Conservation (phyloP, 1,140 invertebrate genomes). For the Solenopsis fugax region DNA sequence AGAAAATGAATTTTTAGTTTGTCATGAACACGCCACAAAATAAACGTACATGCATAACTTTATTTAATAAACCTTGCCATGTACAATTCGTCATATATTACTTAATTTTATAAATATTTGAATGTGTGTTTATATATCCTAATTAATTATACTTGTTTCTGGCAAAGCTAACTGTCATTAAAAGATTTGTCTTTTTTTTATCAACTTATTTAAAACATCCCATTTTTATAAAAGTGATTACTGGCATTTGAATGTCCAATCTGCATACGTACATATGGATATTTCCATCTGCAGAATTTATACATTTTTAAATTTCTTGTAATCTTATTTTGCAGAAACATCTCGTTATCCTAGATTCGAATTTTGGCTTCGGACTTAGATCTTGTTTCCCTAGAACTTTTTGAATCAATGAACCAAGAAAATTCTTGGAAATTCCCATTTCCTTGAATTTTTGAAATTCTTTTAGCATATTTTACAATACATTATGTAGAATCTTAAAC, state of each 20-base stretch:
- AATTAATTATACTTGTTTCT: not conserved
- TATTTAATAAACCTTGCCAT: not conserved
- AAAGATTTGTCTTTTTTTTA: not conserved
- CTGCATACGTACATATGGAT: not conserved
- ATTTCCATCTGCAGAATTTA: not conserved
- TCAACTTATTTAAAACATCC: not conserved
- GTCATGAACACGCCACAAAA: not conserved
- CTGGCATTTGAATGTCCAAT: conserved; percentile 4
- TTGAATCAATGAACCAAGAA: not conserved
- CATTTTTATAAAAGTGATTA: not conserved
- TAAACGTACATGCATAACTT: not conserved
- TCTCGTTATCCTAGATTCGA: not conserved
- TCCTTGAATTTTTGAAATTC: not conserved
- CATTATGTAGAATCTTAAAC: conserved; percentile 21
- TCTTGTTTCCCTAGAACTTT: not conserved
- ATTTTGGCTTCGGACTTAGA: not conserved
- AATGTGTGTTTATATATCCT: not conserved
- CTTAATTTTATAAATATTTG: not conserved
- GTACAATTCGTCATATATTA: conserved; percentile 16
- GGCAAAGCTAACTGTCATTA: not conserved
- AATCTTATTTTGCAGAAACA: not conserved
- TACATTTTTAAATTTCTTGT: not conserved
- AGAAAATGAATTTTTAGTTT: not conserved
- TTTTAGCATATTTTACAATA: not conserved
- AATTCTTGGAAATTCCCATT: not conserved